phyloP scores from a whole-genome alignment of 2,797 vertebrate genomes.

The Cygnus olor region DNA sequence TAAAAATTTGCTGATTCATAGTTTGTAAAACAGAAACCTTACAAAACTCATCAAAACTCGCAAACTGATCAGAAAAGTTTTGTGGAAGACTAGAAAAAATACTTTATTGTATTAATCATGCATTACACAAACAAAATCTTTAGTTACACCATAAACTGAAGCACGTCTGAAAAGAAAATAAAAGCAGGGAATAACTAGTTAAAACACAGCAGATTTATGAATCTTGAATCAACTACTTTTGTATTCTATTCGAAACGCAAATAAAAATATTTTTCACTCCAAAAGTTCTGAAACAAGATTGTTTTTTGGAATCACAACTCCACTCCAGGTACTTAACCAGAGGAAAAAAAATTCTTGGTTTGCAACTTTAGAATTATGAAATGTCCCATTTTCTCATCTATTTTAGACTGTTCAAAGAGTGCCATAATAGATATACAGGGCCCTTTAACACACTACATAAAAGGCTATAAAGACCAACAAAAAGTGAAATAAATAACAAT shows the following conservation, averaged over 20 bases:
- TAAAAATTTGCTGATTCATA: conserved; percentile 96
- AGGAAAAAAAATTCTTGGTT: conserved; percentile 68
- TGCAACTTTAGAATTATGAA: conserved; percentile 79
- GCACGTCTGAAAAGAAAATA: conserved; percentile 82
- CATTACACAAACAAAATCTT: conserved; percentile 95
- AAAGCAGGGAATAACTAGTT: conserved; percentile 80
- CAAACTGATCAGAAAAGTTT: conserved; percentile 94
- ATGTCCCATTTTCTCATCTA: conserved; percentile 80
- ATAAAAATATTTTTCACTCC: conserved; percentile 79
- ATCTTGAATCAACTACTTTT: conserved; percentile 82
- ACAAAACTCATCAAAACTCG: conserved; percentile 97
- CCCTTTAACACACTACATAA: conserved; percentile 84
- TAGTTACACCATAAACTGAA: conserved; percentile 91
- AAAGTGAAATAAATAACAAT: conserved; percentile 92
- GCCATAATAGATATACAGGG: conserved; percentile 83
- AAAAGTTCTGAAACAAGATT: conserved; percentile 78
- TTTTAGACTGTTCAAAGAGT: conserved; percentile 82
- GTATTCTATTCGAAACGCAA: conserved; percentile 80
- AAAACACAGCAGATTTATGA: conserved; percentile 83
- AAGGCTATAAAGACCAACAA: conserved; percentile 87
- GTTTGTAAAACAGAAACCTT: conserved; percentile 94
- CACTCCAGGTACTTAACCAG: conserved; percentile 72
- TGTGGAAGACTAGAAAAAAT: conserved; percentile 99
- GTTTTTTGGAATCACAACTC: conserved; percentile 73
- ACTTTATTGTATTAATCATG: conserved; percentile 98